Percentiles rank a stretch among this genome's conserved stretches.
phyloP scores from a whole-genome alignment of 2,888 invertebrate species.

The Lasioglossum morio region DNA sequence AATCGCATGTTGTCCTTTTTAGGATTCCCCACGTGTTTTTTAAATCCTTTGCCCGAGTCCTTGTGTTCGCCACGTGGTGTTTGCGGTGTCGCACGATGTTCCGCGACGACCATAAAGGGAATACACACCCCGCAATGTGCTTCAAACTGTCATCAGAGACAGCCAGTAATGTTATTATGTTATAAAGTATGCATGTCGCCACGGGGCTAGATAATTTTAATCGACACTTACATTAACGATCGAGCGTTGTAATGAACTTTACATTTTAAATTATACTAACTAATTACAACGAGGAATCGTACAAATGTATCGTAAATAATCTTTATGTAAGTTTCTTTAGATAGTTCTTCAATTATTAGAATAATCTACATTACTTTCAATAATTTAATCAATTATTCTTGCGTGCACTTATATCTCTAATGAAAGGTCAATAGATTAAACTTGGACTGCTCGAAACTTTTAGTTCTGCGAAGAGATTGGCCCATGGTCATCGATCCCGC shows the following conservation, averaged over 20 bases:
- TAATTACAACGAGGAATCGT: not conserved
- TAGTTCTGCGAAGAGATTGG: conserved; percentile 83
- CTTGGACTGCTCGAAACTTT: not conserved
- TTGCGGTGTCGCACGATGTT: conserved; percentile 82
- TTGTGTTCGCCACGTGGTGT: conserved; percentile 83
- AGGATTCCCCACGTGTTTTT: conserved; percentile 85
- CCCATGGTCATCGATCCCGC: conserved; percentile 75
- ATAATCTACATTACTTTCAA: not conserved
- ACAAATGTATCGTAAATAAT: not conserved
- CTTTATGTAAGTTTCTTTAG: not conserved
- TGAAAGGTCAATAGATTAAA: not conserved
- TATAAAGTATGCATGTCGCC: not conserved
- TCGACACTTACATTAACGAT: not conserved
- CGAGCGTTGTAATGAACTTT: not conserved
- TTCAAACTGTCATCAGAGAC: conserved; percentile 79
- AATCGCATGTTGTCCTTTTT: not conserved
- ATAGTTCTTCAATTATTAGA: not conserved
- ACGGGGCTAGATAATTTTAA: not conserved
- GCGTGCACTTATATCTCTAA: not conserved
- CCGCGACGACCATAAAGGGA: conserved; percentile 75
- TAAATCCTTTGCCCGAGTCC: conserved; percentile 81
- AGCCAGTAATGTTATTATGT: conserved; percentile 78
- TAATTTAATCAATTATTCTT: not conserved
- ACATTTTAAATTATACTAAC: not conserved
- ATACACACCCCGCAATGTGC: conserved; percentile 82